Percentiles rank a stretch among this genome's conserved stretches.
Conservation (phyloP, 2,888 invertebrate genomes). For the Trachelus iudaicus region DNA sequence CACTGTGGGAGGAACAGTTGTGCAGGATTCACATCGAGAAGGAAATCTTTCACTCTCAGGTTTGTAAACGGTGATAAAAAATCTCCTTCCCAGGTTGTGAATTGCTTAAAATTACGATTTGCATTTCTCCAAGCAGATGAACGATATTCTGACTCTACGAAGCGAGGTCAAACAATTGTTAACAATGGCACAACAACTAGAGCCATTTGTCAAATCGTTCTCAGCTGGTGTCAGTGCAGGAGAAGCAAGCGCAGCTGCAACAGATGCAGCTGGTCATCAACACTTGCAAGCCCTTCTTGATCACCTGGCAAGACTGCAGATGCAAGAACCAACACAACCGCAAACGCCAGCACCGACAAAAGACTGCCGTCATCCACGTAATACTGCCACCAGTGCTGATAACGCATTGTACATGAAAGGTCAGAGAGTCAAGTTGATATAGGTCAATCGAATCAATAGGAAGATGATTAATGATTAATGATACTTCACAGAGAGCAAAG, state of each 20-base stretch:
- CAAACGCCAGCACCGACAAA: conserved; percentile 52
- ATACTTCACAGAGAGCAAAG: conserved; percentile 50
- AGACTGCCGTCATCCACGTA: conserved; percentile 56
- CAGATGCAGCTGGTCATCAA: conserved; percentile 66
- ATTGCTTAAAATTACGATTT: not conserved
- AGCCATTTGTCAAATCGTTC: conserved; percentile 74
- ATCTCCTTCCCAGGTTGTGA: not conserved
- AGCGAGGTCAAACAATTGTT: conserved; percentile 76
- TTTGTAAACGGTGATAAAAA: conserved; percentile 28
- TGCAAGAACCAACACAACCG: conserved; percentile 52
- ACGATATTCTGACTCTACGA: conserved; percentile 73
- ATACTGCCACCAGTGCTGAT: conserved; percentile 51
- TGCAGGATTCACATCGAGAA: conserved; percentile 78
- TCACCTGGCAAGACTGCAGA: conserved; percentile 67
- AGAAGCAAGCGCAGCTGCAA: conserved; percentile 53
- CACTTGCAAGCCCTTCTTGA: conserved; percentile 69
- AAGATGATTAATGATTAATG: conserved; percentile 21
- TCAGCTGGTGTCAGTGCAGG: conserved; percentile 60
- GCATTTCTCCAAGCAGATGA: conserved; percentile 66
- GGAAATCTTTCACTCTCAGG: conserved; percentile 73
- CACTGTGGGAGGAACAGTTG: conserved; percentile 79
- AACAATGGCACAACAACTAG: conserved; percentile 73
- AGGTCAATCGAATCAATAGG: conserved; percentile 22
- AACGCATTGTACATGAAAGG: conserved; percentile 63
- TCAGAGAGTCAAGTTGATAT: conserved; percentile 27